phyloP scores from a whole-genome alignment of 1,140 invertebrate genomes.

The Neotoxoptera formosana region DNA sequence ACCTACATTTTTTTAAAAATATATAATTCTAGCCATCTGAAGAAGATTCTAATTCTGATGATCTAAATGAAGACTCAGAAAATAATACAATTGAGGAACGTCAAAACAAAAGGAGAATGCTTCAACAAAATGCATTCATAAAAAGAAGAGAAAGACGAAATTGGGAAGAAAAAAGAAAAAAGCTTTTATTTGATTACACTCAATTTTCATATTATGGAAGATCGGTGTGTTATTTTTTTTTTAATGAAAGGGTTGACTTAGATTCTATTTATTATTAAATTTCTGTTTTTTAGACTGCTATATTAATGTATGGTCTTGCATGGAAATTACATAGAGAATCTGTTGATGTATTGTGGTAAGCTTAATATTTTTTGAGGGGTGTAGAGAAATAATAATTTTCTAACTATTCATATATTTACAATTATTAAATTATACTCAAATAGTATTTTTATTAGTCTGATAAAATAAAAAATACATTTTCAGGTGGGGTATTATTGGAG shows the following conservation, averaged over 20 bases:
- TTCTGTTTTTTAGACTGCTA: conserved; percentile 68
- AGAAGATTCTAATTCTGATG: conserved; percentile 55
- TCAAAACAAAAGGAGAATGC: conserved; percentile 71
- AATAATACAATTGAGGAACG: conserved; percentile 64
- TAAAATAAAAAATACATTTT: neutral
- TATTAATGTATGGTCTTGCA: conserved; percentile 82
- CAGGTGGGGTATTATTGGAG: conserved; percentile 80
- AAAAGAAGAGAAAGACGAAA: conserved; percentile 74
- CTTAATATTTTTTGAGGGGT: neutral
- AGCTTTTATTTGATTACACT: conserved; percentile 88
- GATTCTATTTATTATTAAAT: conserved; percentile 75
- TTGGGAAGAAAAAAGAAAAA: conserved; percentile 85
- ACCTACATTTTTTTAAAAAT: conserved; percentile 14
- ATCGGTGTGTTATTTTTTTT: conserved; percentile 70
- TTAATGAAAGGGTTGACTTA: too few relatives aligned
- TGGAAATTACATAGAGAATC: conserved; percentile 89
- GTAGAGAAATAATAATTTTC: conserved; percentile 57
- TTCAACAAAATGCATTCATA: conserved; percentile 77
- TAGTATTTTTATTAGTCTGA: neutral
- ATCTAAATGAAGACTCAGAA: conserved; percentile 64
- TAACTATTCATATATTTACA: neutral
- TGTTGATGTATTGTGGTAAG: conserved; percentile 81
- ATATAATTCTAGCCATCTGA: conserved; percentile 61
- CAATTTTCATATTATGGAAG: conserved; percentile 88
- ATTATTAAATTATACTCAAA: neutral